Percentiles rank a stretch among this genome's conserved stretches.
These are phyloP conservation scores for Chloroclysta siterata DNA, from an alignment of 2,888 invertebrate species.

Conservation along the genomic window DNA sequence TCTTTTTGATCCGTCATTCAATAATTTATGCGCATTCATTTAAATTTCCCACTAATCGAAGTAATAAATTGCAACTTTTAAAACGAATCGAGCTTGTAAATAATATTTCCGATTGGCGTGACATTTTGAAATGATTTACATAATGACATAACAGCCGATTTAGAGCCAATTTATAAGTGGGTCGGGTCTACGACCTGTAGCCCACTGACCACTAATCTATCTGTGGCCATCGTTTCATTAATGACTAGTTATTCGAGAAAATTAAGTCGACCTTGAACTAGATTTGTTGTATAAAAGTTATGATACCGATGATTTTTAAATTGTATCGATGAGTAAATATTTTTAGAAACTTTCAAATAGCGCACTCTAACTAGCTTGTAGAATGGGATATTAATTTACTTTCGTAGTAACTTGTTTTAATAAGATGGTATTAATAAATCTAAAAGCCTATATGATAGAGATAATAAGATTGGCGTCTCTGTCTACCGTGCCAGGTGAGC, in stretches of 20 bases:
- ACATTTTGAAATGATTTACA: constrained; percentile 42
- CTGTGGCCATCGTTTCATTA: constrained; percentile 11
- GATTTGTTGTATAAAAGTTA: neutral
- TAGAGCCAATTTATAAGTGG: constrained; percentile 24
- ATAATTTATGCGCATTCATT: neutral
- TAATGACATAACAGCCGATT: constrained; percentile 39
- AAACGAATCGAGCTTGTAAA: constrained; percentile 18
- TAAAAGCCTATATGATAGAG: too few relatives aligned
- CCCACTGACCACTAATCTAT: constrained; percentile 13
- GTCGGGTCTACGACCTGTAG: constrained; percentile 28
- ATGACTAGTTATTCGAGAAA: constrained; percentile 1
- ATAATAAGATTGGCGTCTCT: too few relatives aligned
- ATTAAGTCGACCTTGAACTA: constrained; percentile 2
- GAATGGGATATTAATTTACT: too few relatives aligned
- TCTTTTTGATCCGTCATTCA: too few relatives aligned
- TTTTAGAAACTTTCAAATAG: too few relatives aligned
- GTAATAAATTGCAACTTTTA: constrained; percentile 17
- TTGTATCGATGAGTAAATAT: too few relatives aligned
- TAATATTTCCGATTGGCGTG: constrained; percentile 37
- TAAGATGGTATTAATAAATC: too few relatives aligned
- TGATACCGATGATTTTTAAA: too few relatives aligned
- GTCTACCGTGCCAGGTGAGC: too few relatives aligned
- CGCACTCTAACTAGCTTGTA: too few relatives aligned
- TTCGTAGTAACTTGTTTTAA: too few relatives aligned
- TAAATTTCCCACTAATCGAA: constrained; percentile 12